Evolutionary conservation across 2,888 invertebrate species (phyloP).

Genomic region (Lepidonotus clava): DNA sequence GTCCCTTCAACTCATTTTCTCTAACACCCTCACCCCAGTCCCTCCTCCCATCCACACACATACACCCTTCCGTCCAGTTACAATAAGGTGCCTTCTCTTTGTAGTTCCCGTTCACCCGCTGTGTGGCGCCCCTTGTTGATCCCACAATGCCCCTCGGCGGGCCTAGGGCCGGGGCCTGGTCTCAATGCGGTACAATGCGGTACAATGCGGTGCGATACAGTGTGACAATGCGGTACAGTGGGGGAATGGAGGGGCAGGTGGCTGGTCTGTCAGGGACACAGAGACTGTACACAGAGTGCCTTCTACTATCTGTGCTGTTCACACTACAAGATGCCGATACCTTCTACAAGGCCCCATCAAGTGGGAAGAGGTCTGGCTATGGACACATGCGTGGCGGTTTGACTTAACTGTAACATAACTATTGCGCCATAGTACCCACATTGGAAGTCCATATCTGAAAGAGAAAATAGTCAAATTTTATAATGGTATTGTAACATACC

Average conservation of each 20-base stretch:
- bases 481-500: too few species aligned
- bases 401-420: too few species aligned
- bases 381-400: too few species aligned
- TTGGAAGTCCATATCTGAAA: too few species aligned
- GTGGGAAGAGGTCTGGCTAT: too few species aligned
- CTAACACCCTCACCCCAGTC: not conserved
- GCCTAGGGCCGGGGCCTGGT: not conserved
- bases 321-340: too few species aligned
- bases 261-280: too few species aligned
- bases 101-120: conserved; percentile 18
- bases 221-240: not conserved
- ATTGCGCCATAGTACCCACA: too few species aligned
- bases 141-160: not conserved
- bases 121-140: conserved; percentile 30
- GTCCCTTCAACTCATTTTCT: not conserved
- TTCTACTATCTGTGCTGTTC: too few species aligned
- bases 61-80: not conserved
- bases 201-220: not conserved
- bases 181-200: not conserved
- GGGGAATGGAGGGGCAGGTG: conserved; percentile 38
- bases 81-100: not conserved
- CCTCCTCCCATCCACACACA: not conserved
- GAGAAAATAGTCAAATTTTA: too few species aligned
- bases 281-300: too few species aligned
- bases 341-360: too few species aligned